Conservation (phyloP, 2,888 invertebrate genomes). For the Euclidia mi region DNA sequence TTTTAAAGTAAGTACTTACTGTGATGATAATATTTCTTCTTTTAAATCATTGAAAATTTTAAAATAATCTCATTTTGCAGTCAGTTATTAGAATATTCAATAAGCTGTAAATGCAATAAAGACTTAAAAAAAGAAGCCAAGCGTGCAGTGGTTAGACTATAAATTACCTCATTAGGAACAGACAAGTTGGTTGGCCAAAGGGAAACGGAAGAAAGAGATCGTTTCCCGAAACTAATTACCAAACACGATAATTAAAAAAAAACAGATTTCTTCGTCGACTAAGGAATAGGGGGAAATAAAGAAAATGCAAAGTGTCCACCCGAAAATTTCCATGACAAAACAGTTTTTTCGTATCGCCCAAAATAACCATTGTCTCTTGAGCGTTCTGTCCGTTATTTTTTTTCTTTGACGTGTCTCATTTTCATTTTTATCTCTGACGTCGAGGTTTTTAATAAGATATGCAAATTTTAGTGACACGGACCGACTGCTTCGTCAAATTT, state of each 20-base stretch:
- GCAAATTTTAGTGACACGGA: conserved; percentile 79
- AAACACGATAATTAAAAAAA: conserved; percentile 90
- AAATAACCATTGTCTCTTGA: conserved; percentile 87
- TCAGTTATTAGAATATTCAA: too few relatives aligned
- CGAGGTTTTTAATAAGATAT: conserved; percentile 88
- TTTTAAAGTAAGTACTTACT: too few relatives aligned
- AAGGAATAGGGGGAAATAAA: conserved; percentile 83
- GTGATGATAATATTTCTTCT: too few relatives aligned
- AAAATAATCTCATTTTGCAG: too few relatives aligned
- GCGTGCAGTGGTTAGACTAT: conserved; percentile 70
- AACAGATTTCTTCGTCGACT: conserved; percentile 83
- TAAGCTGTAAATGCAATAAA: neutral
- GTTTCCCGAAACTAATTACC: conserved; percentile 89
- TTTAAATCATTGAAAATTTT: too few relatives aligned
- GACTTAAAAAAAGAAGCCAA: conserved; percentile 38
- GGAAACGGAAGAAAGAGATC: conserved; percentile 83
- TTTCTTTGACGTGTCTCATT: conserved; percentile 86
- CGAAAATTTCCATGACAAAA: conserved; percentile 88
- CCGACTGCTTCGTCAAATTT: conserved; percentile 69
- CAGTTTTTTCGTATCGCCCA: conserved; percentile 85
- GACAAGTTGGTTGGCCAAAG: conserved; percentile 82
- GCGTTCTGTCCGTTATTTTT: conserved; percentile 81
- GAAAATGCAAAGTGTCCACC: conserved; percentile 88
- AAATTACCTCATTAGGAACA: conserved; percentile 85
- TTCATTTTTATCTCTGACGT: conserved; percentile 86